Percentiles rank a stretch among this genome's conserved stretches.
Conservation (phyloP, 2,797 vertebrate species). For the Rhinoraja longicauda region DNA sequence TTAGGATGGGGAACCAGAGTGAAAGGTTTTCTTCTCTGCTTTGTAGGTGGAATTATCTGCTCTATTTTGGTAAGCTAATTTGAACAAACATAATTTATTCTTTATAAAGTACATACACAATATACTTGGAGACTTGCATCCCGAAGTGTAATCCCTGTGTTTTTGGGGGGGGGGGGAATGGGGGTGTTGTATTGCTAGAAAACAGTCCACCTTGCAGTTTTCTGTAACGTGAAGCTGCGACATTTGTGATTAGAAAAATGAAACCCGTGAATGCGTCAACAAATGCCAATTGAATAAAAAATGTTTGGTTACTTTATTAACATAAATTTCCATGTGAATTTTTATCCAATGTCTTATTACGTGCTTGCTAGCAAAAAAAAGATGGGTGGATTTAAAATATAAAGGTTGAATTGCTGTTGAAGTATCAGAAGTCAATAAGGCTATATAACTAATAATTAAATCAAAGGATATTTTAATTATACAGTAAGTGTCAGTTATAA, state of each 20-base stretch:
- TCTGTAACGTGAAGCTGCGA: no score
- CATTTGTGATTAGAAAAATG: no score
- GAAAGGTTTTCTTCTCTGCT: slow-evolving; percentile 79
- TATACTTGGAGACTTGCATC: not conserved
- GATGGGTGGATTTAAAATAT: no score
- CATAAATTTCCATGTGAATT: no score
- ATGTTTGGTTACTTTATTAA: not conserved
- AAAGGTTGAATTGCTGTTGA: not conserved
- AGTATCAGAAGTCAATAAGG: not conserved
- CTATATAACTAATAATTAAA: not conserved
- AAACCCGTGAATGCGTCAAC: no score
- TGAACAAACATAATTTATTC: not conserved
- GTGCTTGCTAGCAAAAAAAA: no score
- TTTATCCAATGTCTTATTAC: no score
- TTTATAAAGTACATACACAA: not conserved
- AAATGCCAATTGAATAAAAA: no score
- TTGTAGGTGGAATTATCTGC: slow-evolving; percentile 69
- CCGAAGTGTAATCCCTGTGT: not conserved
- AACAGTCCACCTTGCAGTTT: no score
- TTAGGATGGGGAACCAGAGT: slow-evolving; percentile 75
- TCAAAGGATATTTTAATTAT: not conserved
- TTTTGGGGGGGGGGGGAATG: no score
- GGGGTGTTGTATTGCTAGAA: no score
- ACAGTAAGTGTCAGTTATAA: not conserved
- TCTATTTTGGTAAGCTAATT: slow-evolving; percentile 69